Percentiles rank a stretch among this genome's conserved stretches.
Evolutionary conservation across 2,888 invertebrate species (phyloP).

Genomic region (Nomada ruficornis): DNA sequence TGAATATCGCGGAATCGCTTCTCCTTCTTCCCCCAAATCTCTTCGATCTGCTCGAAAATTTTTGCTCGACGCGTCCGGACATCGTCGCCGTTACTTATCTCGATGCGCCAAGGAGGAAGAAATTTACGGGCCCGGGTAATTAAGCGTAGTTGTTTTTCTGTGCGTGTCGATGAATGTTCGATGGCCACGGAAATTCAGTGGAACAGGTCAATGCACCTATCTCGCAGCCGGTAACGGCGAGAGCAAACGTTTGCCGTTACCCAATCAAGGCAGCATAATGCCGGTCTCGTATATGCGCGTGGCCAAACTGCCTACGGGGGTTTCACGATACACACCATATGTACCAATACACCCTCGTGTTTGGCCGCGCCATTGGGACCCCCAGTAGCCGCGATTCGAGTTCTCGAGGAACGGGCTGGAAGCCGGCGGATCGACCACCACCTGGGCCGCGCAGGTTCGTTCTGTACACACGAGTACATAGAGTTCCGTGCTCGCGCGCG

Average conservation of each 20-base stretch:
- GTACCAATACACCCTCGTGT: conserved; percentile 64
- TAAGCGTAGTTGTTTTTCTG: neutral
- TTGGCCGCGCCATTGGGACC: conserved; percentile 52
- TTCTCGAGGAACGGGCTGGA: conserved; percentile 46
- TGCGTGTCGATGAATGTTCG: conserved; percentile 28
- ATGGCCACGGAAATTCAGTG: conserved; percentile 26
- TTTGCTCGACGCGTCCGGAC: too few relatives aligned
- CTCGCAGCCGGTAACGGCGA: conserved; percentile 63
- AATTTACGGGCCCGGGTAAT: neutral
- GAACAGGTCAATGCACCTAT: conserved; percentile 64
- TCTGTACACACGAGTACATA: conserved; percentile 18
- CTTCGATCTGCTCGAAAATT: too few relatives aligned
- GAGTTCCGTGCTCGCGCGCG: conserved; percentile 14
- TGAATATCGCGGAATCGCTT: too few relatives aligned
- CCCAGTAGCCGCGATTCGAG: conserved; percentile 51
- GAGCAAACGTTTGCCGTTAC: conserved; percentile 84
- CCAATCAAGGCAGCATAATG: conserved; percentile 84
- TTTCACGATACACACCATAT: conserved; percentile 78
- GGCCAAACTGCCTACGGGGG: conserved; percentile 82
- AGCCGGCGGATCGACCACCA: conserved; percentile 43
- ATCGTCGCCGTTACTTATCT: too few relatives aligned
- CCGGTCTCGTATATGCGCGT: conserved; percentile 76
- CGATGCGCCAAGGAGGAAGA: neutral
- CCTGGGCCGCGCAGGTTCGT: conserved; percentile 53
- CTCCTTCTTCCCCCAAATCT: neutral